Evolutionary conservation across 1,140 invertebrate genomes (phyloP).

Genomic region (Copidosoma floridanum): DNA sequence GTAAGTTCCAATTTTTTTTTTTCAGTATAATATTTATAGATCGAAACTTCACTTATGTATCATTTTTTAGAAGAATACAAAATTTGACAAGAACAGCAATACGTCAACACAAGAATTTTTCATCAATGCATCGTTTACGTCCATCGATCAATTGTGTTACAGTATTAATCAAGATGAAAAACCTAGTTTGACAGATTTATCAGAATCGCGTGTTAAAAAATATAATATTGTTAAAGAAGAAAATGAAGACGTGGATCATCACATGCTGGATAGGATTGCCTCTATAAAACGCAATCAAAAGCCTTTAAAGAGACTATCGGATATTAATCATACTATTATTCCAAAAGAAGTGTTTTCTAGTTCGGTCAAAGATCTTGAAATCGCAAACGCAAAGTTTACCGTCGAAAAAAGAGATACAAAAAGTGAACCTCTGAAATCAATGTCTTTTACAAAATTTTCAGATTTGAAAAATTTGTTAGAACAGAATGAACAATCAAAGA

Average conservation of each 20-base stretch:
- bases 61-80: conserved; percentile 5
- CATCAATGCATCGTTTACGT: conserved; percentile 36
- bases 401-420: neutral
- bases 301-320: neutral
- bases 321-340: neutral
- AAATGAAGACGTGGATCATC: neutral
- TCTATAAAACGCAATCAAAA: conserved; percentile 19
- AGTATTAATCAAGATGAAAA: conserved; percentile 14
- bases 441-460: conserved; percentile 6
- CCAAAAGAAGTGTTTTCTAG: conserved; percentile 20
- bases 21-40: neutral
- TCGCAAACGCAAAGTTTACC: conserved; percentile 33
- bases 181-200: neutral
- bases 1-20: neutral
- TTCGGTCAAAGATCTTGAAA: conserved; percentile 36
- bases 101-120: conserved; percentile 43
- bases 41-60: neutral
- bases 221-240: conserved; percentile 13
- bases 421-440: neutral
- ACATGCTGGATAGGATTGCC: conserved; percentile 17
- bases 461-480: too few species aligned
- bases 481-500: conserved; percentile 26
- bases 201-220: neutral
- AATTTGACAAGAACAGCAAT: conserved; percentile 22
- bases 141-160: conserved; percentile 35